These are phyloP conservation scores for Cryptosula pallasiana DNA, from an alignment of 2,888 invertebrate genomes.

Conservation along the genomic window DNA sequence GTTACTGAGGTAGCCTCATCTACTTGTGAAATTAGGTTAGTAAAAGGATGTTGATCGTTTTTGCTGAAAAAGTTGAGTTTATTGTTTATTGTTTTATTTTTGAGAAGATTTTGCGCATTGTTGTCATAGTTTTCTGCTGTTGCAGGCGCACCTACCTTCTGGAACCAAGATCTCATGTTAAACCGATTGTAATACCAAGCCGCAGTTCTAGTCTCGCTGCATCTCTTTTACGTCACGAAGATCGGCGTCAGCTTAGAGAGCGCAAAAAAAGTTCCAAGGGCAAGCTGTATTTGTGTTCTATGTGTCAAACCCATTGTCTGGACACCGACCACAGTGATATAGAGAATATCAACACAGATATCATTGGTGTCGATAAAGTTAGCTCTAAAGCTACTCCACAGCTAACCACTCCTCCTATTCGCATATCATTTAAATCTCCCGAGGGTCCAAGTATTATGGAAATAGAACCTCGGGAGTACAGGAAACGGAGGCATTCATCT, in stretches of 20 bases:
- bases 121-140: background rate
- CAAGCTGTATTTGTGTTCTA: slow-evolving; percentile 8
- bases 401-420: slow-evolving; percentile 12
- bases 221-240: background rate
- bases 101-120: too few relatives aligned
- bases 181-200: background rate
- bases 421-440: slow-evolving; percentile 20
- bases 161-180: background rate
- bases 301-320: slow-evolving; percentile 11
- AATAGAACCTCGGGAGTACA: slow-evolving; percentile 15
- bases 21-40: too few relatives aligned
- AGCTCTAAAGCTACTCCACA: background rate
- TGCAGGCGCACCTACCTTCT: background rate
- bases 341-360: background rate
- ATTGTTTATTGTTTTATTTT: too few relatives aligned
- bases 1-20: background rate
- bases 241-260: background rate
- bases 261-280: background rate
- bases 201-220: background rate
- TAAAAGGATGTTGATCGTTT: too few relatives aligned
- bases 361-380: background rate
- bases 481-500: background rate
- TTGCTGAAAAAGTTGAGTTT: too few relatives aligned
- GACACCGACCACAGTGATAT: slow-evolving; percentile 4
- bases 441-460: slow-evolving; percentile 15